Percentiles rank a stretch among this genome's conserved stretches.
These are phyloP conservation scores for Climacteris rufus DNA, from an alignment of 2,113 vertebrate species.

Conservation along the genomic window DNA sequence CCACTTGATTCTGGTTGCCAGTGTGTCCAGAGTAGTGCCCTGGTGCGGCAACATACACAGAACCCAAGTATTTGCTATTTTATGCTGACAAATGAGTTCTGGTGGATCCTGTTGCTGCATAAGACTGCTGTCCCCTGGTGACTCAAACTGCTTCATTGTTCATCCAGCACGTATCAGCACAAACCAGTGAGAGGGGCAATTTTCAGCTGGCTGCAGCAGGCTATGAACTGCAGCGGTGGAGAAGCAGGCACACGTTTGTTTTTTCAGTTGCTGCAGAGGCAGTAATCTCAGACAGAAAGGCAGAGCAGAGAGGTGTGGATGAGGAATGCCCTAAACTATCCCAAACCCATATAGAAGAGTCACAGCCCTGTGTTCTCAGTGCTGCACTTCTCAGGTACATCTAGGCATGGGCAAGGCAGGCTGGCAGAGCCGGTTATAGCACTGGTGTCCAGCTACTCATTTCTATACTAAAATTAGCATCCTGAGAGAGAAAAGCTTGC, in stretches of 20 bases:
- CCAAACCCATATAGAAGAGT: not conserved
- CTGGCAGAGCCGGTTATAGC: not conserved
- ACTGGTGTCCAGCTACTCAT: not conserved
- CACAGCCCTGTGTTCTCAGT: not conserved
- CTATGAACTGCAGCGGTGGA: not conserved
- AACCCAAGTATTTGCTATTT: not conserved
- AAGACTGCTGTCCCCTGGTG: not conserved
- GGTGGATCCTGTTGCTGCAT: not conserved
- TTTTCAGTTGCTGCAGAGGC: not conserved
- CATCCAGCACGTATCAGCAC: not conserved
- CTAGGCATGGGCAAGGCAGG: not conserved
- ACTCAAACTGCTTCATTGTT: not conserved
- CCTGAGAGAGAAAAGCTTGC: not conserved
- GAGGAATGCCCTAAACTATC: not conserved
- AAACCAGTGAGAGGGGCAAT: not conserved
- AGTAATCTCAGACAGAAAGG: not conserved
- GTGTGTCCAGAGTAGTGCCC: not conserved
- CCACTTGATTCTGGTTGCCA: not conserved
- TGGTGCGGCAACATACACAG: accelerated
- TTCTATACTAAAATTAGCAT: not conserved
- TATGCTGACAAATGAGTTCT: not conserved
- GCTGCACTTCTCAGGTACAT: not conserved
- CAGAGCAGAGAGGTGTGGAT: not conserved
- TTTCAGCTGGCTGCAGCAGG: not conserved
- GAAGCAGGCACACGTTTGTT: not conserved